Evolutionary conservation across 23 tunicate species (phyloP), one percentile per base, ranked within the genome.

Genomic region (Styela clava): DNA sequence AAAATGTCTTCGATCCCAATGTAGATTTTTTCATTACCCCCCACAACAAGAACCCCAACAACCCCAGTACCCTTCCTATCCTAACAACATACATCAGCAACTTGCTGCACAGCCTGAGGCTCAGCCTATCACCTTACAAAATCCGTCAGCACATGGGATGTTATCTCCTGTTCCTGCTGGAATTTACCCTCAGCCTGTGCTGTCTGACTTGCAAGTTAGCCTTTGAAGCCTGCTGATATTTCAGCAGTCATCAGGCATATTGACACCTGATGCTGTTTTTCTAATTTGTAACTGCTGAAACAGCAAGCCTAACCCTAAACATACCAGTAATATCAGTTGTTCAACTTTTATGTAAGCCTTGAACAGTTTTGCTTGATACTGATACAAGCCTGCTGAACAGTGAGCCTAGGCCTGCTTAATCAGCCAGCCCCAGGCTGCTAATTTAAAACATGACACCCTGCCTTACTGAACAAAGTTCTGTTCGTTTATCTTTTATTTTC

Each of bases 21-120:
- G 97, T 85, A 92, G 88, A 69, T 92, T 74, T 83, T 92, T 86
- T 68, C 97, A 92, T 64, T 91, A 62, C 33, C 91, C 97, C 5
- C 19, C 82, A 16, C 51, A 72, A 72, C 52, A 72, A 72, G 78
- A 25, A 29, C 30, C 71, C 71, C 71, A 67, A 16, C 24, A 25
- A 12, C 22, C 0, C 31, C 19, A 22, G n/a, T 61, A 67, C 31
- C 71, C 2, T 29, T 5, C 71, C 71, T 67, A 67, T 29, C 2
- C 71, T 24, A 25, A 27, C 71, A 67, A 67, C 31, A 29, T 67
- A 67, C 71, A 67, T 67, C 31, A 25, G 31, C 31, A 27, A 27
- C 71, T 29, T 1, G 31, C 31, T 29, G 71, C 56, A 44, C 56
- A 44, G 56, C 56, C 56, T 44, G 56, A 44, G 56, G 56, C 56